Conservation (phyloP, 2,113 vertebrate species). For the Platichthys stellatus region DNA sequence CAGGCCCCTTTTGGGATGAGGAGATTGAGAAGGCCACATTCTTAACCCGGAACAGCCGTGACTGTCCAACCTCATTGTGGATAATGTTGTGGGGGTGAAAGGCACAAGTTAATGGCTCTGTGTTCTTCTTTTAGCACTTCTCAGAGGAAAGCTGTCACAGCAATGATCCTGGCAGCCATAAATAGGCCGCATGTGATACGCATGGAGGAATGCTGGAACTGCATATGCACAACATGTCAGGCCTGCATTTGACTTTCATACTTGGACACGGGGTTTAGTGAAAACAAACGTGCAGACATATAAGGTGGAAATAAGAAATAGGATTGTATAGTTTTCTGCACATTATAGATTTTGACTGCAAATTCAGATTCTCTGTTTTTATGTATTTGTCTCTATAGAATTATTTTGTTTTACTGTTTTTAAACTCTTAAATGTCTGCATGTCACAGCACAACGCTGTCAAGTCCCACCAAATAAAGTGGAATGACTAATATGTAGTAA, state of each 20-base stretch:
- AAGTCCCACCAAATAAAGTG: too few relatives aligned
- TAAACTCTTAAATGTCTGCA: too few relatives aligned
- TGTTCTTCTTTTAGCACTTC: conserved; percentile 57
- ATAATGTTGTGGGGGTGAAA: conserved; percentile 21
- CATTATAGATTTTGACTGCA: too few relatives aligned
- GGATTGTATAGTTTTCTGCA: too few relatives aligned
- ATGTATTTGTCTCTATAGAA: too few relatives aligned
- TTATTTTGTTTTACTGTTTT: neutral
- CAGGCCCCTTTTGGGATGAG: too few relatives aligned
- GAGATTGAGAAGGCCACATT: too few relatives aligned
- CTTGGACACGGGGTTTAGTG: neutral
- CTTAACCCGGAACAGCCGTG: neutral
- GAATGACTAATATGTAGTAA: too few relatives aligned
- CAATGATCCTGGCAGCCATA: conserved; percentile 4
- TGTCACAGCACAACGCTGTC: too few relatives aligned
- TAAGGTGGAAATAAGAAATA: too few relatives aligned
- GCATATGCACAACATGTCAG: neutral
- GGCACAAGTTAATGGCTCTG: conserved; percentile 10
- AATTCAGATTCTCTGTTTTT: too few relatives aligned
- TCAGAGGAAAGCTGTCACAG: conserved; percentile 55
- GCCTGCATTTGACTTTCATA: neutral
- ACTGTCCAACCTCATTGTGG: neutral
- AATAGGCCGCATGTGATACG: conserved; percentile 48
- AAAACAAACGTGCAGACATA: neutral
- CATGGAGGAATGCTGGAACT: neutral